Percentiles rank a stretch among this genome's conserved stretches.
Evolutionary conservation across 2,797 vertebrate genomes (phyloP).

Genomic region (Cheirogaleus major): DNA sequence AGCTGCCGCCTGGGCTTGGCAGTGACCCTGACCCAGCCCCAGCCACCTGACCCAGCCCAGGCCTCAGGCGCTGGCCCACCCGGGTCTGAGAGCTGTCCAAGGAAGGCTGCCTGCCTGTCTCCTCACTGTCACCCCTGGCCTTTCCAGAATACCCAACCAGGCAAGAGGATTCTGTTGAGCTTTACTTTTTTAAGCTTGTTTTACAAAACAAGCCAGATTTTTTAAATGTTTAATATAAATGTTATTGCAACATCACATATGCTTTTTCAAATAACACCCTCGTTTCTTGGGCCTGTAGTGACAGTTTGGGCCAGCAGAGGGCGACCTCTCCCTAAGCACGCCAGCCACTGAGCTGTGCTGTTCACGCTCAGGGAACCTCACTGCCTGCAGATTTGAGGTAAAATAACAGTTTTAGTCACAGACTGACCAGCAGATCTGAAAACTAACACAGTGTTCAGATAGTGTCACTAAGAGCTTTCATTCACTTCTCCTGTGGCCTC

Average conservation of each 20-base stretch:
- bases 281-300: conserved; percentile 49
- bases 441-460: not conserved
- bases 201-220: conserved; percentile 57
- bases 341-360: not conserved
- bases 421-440: not conserved
- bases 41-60: not conserved
- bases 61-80: not conserved
- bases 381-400: not conserved
- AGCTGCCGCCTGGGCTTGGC: not conserved
- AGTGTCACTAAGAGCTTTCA: not conserved
- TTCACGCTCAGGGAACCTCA: not conserved
- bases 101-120: not conserved
- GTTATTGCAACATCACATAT: not conserved
- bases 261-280: conserved; percentile 6
- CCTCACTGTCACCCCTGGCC: not conserved
- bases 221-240: conserved; percentile 50
- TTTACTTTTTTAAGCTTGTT: conserved; percentile 53
- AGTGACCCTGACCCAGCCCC: too few species aligned
- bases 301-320: conserved; percentile 51
- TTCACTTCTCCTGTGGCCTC: not conserved
- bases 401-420: conserved; percentile 12
- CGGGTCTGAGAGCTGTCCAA: not conserved
- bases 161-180: conserved; percentile 1
- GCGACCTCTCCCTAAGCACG: not conserved
- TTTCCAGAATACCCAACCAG: not conserved